Conservation (phyloP, 2,113 vertebrate genomes). For the Crotalus helleri region DNA sequence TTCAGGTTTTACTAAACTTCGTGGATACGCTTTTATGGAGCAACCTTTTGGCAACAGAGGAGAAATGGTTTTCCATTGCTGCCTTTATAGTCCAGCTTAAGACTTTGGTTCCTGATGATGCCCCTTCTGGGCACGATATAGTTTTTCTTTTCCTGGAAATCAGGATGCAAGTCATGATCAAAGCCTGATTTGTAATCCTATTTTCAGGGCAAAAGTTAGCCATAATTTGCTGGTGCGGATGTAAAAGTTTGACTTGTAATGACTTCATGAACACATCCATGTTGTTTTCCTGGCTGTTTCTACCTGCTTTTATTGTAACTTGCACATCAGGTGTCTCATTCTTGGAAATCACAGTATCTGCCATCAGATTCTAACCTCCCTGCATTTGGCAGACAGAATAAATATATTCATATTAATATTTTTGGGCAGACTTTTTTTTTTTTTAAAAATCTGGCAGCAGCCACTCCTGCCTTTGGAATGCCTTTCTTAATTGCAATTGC, state of each 20-base stretch:
- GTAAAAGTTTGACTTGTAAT: neutral
- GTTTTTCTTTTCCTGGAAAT: neutral
- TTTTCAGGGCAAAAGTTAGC: neutral
- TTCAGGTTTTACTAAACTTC: neutral
- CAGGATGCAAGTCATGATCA: neutral
- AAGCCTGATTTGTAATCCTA: neutral
- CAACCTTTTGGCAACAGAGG: neutral
- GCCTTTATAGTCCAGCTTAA: neutral
- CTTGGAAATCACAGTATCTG: neutral
- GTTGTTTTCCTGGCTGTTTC: neutral
- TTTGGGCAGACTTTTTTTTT: neutral
- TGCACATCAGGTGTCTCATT: neutral
- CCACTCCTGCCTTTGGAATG: neutral
- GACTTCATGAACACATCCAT: neutral
- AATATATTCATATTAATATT: neutral
- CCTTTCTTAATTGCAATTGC: neutral
- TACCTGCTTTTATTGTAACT: neutral
- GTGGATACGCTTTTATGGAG: neutral
- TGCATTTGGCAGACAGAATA: neutral
- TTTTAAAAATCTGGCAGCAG: neutral
- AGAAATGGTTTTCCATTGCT: neutral
- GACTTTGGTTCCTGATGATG: neutral
- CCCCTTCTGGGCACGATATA: neutral
- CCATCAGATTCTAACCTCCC: neutral
- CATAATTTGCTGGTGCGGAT: neutral